phyloP scores from a whole-genome alignment of 2,888 invertebrate species.

The Deilephila porcellus region DNA sequence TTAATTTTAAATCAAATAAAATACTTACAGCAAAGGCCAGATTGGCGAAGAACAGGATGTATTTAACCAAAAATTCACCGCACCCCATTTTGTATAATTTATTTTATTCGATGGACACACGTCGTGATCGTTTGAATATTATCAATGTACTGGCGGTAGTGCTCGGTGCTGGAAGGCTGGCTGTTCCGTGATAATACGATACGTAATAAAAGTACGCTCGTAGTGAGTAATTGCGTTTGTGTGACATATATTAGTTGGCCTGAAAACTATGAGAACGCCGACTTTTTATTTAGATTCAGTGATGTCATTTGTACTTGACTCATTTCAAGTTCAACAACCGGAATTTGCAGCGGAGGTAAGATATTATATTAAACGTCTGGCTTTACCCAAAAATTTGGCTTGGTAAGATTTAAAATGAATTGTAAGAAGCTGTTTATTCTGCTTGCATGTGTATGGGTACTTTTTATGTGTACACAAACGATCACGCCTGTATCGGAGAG shows the following conservation, averaged over 20 bases:
- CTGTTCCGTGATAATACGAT: neutral
- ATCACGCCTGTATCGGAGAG: no score
- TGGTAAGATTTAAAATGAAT: no score
- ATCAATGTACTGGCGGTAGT: neutral
- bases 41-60: conserved; percentile 91
- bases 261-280: neutral
- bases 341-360: no score
- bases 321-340: no score
- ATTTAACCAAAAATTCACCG: conserved; percentile 90
- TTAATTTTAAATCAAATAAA: neutral
- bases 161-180: neutral
- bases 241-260: neutral
- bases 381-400: no score
- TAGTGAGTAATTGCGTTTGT: neutral
- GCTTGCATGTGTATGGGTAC: no score
- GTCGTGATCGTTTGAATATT: conserved; percentile 38
- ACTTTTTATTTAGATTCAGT: neutral
- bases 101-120: conserved; percentile 28
- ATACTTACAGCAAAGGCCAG: conserved; percentile 90
- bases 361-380: no score
- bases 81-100: conserved; percentile 83
- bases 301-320: neutral
- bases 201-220: neutral
- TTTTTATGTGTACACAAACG: no score
- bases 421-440: no score